phyloP scores from a whole-genome alignment of 2,113 vertebrate species.

The Microtus pennsylvanicus region DNA sequence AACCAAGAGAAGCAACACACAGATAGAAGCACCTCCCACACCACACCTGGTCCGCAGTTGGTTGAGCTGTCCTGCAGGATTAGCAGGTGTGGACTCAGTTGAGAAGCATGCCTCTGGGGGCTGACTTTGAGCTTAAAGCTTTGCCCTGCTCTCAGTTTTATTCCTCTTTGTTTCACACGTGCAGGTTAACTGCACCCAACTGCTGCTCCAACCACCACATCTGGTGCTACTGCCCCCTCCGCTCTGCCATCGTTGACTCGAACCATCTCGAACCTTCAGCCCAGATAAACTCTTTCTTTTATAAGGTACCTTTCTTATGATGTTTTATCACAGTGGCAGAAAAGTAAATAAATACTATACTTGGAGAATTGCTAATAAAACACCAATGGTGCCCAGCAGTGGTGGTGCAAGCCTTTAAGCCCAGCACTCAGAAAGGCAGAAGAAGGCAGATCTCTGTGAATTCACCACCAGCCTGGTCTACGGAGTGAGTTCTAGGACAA shows the following conservation, averaged over 20 bases:
- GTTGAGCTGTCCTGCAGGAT: background rate
- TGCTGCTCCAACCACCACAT: background rate
- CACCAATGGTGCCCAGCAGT: no score
- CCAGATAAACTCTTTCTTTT: background rate
- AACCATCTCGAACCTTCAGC: background rate
- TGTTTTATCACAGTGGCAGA: background rate
- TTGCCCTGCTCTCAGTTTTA: background rate
- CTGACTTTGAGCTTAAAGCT: background rate
- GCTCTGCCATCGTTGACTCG: background rate
- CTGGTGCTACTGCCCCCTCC: background rate
- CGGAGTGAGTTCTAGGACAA: no score
- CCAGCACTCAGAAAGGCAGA: no score
- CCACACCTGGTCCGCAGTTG: background rate
- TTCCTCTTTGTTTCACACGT: background rate
- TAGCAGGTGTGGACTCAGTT: background rate
- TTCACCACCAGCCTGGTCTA: no score
- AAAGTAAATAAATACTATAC: background rate
- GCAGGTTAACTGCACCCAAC: background rate
- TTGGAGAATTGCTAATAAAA: background rate
- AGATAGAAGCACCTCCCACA: no score
- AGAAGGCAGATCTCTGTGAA: no score
- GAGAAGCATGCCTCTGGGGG: background rate
- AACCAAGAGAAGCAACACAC: no score
- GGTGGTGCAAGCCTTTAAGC: no score
- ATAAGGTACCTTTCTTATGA: background rate